Evolutionary conservation across 1,140 invertebrate species (phyloP).

Genomic region (Dendroctonus ponderosae): DNA sequence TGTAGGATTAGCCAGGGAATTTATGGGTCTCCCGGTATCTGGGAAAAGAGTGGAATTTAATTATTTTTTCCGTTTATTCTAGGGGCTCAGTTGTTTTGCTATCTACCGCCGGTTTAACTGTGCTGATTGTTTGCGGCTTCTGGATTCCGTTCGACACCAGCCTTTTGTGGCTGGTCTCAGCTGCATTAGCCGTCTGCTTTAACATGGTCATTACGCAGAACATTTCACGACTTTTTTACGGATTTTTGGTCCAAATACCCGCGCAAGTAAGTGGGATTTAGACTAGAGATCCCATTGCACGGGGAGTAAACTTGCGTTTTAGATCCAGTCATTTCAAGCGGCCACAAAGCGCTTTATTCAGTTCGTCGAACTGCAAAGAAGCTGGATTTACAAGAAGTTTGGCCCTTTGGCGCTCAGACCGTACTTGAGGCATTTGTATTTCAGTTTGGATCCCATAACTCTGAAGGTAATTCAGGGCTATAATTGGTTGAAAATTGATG

Average conservation of each 20-base stretch:
- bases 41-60: no score
- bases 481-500: no score
- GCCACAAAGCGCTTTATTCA: constrained; percentile 12
- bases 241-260: constrained; percentile 2
- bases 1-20: no score
- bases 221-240: constrained; percentile 14
- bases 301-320: background rate
- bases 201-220: constrained; percentile 39
- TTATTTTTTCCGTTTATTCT: background rate
- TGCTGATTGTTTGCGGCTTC: constrained; percentile 39
- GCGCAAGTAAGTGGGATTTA: constrained; percentile 3
- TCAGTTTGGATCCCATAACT: constrained; percentile 24
- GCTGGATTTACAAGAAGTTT: constrained; percentile 30
- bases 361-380: constrained; percentile 28
- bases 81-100: constrained; percentile 16
- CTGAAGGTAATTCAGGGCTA: constrained; percentile 11
- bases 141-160: constrained; percentile 36
- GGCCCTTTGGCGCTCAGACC: constrained; percentile 36
- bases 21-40: no score
- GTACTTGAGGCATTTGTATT: constrained; percentile 39
- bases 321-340: constrained; percentile 9
- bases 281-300: background rate
- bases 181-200: constrained; percentile 24
- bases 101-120: constrained; percentile 15
- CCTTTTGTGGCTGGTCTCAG: constrained; percentile 36